Conservation (phyloP, 1,140 invertebrate genomes). For the Tachypleus tridentatus region DNA sequence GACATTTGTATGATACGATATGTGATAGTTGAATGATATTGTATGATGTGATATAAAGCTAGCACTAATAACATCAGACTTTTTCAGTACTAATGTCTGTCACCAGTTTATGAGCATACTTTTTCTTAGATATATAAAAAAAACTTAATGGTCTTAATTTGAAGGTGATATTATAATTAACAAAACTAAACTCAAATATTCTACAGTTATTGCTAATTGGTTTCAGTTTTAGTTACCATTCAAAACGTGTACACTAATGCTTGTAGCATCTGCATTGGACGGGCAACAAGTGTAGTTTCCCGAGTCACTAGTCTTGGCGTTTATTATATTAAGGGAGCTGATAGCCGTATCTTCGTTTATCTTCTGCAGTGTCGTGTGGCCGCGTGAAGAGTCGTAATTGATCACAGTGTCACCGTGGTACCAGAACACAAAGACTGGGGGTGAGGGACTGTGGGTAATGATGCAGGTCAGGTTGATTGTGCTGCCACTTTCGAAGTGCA, state of each 20-base stretch:
- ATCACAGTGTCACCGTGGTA: conserved; percentile 65
- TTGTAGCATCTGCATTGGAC: conserved; percentile 58
- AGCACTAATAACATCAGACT: too few relatives aligned
- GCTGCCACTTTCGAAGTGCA: conserved; percentile 71
- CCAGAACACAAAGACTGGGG: conserved; percentile 61
- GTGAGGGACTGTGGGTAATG: conserved; percentile 67
- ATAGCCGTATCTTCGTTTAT: not conserved
- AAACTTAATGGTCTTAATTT: too few relatives aligned
- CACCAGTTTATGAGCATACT: too few relatives aligned
- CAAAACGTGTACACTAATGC: conserved; percentile 62
- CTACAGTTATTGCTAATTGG: too few relatives aligned
- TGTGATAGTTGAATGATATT: too few relatives aligned
- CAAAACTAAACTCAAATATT: too few relatives aligned
- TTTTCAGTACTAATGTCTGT: too few relatives aligned
- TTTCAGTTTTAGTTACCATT: conserved; percentile 47
- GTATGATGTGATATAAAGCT: too few relatives aligned
- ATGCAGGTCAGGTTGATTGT: conserved; percentile 79
- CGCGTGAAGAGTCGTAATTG: conserved; percentile 46
- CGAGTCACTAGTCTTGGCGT: conserved; percentile 43
- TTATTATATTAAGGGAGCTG: conserved; percentile 2
- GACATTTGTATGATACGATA: too few relatives aligned
- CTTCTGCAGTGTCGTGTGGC: conserved; percentile 44
- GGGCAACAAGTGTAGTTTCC: conserved; percentile 78
- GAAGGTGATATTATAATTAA: too few relatives aligned
- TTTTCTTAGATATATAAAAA: too few relatives aligned